phyloP scores from a whole-genome alignment of 1,140 invertebrate species.

The Anoplolepis gracilipes region DNA sequence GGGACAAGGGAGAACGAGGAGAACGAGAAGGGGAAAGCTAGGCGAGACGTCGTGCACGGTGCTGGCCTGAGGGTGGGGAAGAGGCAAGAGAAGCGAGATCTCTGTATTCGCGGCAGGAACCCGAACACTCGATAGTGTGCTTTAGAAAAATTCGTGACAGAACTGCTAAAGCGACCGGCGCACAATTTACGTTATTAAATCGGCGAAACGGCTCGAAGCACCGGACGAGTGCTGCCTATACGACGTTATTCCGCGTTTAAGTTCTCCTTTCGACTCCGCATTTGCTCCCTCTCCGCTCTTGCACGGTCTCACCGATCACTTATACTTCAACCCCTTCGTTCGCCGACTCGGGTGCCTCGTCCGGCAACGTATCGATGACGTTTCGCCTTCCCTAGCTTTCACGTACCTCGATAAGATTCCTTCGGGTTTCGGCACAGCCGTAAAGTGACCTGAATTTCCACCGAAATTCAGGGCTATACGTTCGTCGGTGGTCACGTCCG shows the following conservation, averaged over 20 bases:
- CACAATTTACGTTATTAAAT: slow-evolving; percentile 85
- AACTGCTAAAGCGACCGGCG: slow-evolving; percentile 79
- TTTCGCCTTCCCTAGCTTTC: slow-evolving; percentile 48
- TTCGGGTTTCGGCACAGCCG: slow-evolving; percentile 37
- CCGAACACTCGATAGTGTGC: slow-evolving; percentile 85
- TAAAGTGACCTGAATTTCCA: slow-evolving; percentile 68
- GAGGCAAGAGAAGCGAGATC: slow-evolving; percentile 75
- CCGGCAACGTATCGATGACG: slow-evolving; percentile 2
- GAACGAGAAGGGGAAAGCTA: not conserved
- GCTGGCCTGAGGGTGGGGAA: slow-evolving; percentile 25
- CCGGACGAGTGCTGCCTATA: slow-evolving; percentile 80
- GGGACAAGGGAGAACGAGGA: not conserved
- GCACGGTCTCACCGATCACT: slow-evolving; percentile 4
- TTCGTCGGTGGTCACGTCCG: slow-evolving; percentile 58
- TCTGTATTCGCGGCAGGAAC: slow-evolving; percentile 83
- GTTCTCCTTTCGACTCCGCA: slow-evolving; percentile 63
- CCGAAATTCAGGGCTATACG: slow-evolving; percentile 25
- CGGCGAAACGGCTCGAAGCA: slow-evolving; percentile 80
- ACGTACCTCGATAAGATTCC: slow-evolving; percentile 68
- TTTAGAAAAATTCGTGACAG: slow-evolving; percentile 85
- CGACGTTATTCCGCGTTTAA: slow-evolving; percentile 71
- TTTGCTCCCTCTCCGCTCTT: not conserved
- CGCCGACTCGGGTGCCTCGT: not conserved
- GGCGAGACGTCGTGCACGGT: slow-evolving; percentile 52
- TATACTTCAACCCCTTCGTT: slow-evolving; percentile 35